phyloP scores from a whole-genome alignment of 2,888 invertebrate species.

The Nematopogon swammerdamellus region DNA sequence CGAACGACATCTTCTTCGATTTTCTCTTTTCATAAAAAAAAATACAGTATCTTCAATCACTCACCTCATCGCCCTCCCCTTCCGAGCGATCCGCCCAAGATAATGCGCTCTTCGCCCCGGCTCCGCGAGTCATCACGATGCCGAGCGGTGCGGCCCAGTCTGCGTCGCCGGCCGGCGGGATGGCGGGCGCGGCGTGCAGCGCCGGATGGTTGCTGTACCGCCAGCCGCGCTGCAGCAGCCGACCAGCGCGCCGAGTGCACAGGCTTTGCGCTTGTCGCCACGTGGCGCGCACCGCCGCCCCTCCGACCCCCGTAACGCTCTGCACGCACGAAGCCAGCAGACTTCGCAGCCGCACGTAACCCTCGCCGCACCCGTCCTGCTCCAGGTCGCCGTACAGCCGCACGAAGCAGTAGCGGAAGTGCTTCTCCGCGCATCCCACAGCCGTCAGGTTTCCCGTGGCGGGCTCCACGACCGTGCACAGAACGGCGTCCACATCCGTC shows the following conservation, averaged over 20 bases:
- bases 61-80: slow-evolving; percentile 20
- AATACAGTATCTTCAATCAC: too few relatives aligned
- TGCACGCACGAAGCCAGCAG: slow-evolving; percentile 28
- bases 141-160: slow-evolving; percentile 28
- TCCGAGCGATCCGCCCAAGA: slow-evolving; percentile 19
- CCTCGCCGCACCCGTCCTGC: slow-evolving; percentile 26
- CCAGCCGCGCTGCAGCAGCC: too few relatives aligned
- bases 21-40: too few relatives aligned
- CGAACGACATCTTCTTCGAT: too few relatives aligned
- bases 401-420: too few relatives aligned
- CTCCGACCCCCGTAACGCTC: slow-evolving; percentile 28
- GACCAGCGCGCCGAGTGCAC: slow-evolving; percentile 11
- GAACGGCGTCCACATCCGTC: slow-evolving; percentile 23
- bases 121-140: too few relatives aligned
- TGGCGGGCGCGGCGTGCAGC: too few relatives aligned
- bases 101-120: slow-evolving; percentile 19
- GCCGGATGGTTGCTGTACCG: too few relatives aligned
- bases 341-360: too few relatives aligned
- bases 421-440: too few relatives aligned
- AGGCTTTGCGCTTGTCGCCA: slow-evolving; percentile 28
- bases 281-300: slow-evolving; percentile 35
- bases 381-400: slow-evolving; percentile 23
- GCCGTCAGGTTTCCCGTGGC: too few relatives aligned
- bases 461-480: slow-evolving; percentile 29
- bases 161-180: slow-evolving; percentile 9